Evolutionary conservation across 2,888 invertebrate genomes (phyloP).

Genomic region (Cistogaster globosa): DNA sequence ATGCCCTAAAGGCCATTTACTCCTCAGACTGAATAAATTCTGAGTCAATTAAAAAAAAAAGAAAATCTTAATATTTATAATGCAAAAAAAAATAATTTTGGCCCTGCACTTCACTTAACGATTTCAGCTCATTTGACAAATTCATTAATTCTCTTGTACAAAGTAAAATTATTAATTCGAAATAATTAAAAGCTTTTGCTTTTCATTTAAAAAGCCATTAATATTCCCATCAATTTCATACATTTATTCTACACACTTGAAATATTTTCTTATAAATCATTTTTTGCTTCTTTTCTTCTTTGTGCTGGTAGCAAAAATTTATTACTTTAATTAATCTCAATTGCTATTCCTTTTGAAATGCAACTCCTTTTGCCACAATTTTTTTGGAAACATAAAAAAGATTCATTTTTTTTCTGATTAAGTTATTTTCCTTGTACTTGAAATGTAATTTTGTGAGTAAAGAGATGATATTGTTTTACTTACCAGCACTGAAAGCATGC

Average conservation of each 20-base stretch:
- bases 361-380: neutral
- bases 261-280: constrained; percentile 8
- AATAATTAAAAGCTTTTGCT: constrained; percentile 55
- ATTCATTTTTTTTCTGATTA: neutral
- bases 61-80: no score
- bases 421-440: constrained; percentile 32
- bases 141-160: no score
- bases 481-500: constrained; percentile 92
- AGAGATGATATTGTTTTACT: constrained; percentile 75
- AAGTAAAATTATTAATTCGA: neutral
- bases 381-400: constrained; percentile 2
- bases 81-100: no score
- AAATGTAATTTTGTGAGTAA: neutral
- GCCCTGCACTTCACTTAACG: no score
- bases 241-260: constrained; percentile 48
- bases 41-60: no score
- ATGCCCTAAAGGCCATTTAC: no score
- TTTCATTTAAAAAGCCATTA: constrained; percentile 60
- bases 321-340: constrained; percentile 70
- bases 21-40: no score
- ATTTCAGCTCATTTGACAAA: no score
- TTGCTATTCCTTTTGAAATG: constrained; percentile 23
- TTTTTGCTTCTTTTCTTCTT: neutral
- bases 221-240: constrained; percentile 48
- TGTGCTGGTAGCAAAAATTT: constrained; percentile 48